Conservation (phyloP, 2,113 vertebrate species). For the Thermophis baileyi region DNA sequence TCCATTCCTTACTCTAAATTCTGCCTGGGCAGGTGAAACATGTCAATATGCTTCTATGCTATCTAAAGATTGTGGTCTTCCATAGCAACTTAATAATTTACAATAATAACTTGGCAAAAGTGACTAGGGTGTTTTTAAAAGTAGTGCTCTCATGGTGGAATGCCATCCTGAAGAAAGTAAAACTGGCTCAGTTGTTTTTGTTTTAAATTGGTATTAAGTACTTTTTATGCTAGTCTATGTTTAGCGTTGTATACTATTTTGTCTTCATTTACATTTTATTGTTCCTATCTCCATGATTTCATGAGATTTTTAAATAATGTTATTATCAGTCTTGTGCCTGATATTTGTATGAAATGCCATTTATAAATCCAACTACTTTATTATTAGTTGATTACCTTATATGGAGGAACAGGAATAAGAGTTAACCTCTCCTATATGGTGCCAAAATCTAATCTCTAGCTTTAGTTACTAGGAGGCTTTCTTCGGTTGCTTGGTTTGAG, state of each 20-base stretch:
- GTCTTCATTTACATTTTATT: neutral
- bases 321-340: neutral
- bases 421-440: neutral
- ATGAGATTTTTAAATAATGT: neutral
- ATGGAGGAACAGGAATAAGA: too few relatives aligned
- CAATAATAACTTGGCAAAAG: neutral
- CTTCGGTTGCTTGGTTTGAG: conserved; percentile 14
- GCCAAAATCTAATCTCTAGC: conserved; percentile 4
- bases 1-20: too few relatives aligned
- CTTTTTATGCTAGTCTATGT: neutral
- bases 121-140: neutral
- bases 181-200: neutral
- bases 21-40: neutral
- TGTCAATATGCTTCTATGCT: neutral
- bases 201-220: neutral
- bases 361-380: neutral
- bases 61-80: neutral
- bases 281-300: neutral
- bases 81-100: neutral
- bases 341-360: neutral
- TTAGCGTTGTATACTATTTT: neutral
- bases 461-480: neutral
- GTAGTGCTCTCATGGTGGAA: neutral
- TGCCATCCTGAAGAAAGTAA: neutral
- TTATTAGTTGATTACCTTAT: neutral